A percentile compares a stretch with the other conserved stretches of the same genome.
Evolutionary conservation across 2,113 vertebrate species (phyloP).

Genomic region (Beaufortia kweichowensis): DNA sequence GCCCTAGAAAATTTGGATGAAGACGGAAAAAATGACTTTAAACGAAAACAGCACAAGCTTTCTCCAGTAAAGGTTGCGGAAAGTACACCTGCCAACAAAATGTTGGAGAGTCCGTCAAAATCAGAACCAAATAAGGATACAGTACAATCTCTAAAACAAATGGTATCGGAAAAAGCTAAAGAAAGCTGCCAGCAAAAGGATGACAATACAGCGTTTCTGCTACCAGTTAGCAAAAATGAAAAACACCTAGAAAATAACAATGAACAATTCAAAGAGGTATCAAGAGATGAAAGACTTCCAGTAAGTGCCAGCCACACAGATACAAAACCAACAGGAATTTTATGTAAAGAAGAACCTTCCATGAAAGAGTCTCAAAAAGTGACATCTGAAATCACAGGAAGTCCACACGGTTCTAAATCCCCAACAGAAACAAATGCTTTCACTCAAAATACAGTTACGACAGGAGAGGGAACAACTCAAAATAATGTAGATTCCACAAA

Average conservation of each 20-base stretch:
- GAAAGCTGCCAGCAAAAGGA: slow-evolving; percentile 11
- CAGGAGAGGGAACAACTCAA: background rate
- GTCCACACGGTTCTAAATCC: background rate
- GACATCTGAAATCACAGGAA: background rate
- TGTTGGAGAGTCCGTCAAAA: background rate
- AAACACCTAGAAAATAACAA: background rate
- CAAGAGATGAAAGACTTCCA: background rate
- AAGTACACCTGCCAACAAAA: slow-evolving; percentile 22
- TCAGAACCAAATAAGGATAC: background rate
- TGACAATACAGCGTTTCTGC: background rate
- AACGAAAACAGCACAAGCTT: slow-evolving; percentile 6
- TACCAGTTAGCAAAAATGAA: slow-evolving; percentile 19
- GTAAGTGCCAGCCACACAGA: background rate
- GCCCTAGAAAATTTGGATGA: background rate
- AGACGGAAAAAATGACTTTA: background rate
- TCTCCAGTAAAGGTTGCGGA: background rate
- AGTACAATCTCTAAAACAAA: background rate
- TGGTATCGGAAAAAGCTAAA: background rate
- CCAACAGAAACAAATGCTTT: background rate
- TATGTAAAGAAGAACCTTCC: background rate
- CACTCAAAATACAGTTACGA: background rate
- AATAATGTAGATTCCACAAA: slow-evolving; percentile 16
- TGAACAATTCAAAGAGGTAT: background rate
- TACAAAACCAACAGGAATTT: background rate
- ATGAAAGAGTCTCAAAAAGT: slow-evolving; percentile 3